A percentile compares a stretch with the other conserved stretches of the same genome.
Evolutionary conservation across 1,140 invertebrate genomes (phyloP).

Genomic region (Halesus radiatus): DNA sequence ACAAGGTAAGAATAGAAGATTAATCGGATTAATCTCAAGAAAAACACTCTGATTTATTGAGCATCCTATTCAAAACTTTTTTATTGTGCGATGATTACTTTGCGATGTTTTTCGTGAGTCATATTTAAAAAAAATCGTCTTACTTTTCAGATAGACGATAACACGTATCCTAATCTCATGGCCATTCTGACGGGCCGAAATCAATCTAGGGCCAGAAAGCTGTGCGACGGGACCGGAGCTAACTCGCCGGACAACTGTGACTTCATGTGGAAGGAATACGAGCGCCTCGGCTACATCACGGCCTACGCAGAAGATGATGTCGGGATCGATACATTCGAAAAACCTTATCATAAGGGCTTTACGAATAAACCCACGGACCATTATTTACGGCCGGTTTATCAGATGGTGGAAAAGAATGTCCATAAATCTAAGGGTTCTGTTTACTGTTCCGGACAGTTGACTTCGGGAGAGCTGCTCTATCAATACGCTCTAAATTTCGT

Average conservation of each 20-base stretch:
- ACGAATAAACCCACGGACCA: conserved; percentile 77
- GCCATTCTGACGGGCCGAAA: conserved; percentile 79
- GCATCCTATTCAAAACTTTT: no score
- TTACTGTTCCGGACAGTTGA: conserved; percentile 72
- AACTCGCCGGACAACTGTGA: conserved; percentile 60
- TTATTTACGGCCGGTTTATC: conserved; percentile 78
- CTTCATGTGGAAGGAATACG: conserved; percentile 65
- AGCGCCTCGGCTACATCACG: conserved; percentile 64
- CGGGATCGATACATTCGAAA: conserved; percentile 64
- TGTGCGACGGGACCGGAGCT: conserved; percentile 68
- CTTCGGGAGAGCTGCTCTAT: conserved; percentile 72
- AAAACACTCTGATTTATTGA: no score
- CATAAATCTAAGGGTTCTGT: conserved; percentile 61
- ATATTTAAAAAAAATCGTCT: no score
- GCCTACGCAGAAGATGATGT: conserved; percentile 63
- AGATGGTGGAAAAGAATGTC: conserved; percentile 70
- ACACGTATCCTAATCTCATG: conserved; percentile 88
- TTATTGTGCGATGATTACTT: no score
- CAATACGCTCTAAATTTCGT: conserved; percentile 76
- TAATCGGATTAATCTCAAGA: background rate
- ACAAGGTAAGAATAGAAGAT: conserved; percentile 63
- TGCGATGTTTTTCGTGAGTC: no score
- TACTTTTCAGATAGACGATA: conserved; percentile 75
- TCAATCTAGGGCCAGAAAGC: conserved; percentile 63
- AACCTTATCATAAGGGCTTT: conserved; percentile 59